These are phyloP conservation scores for Carlito syrichta DNA, from an alignment of 2,113 vertebrate genomes.

Conservation along the genomic window DNA sequence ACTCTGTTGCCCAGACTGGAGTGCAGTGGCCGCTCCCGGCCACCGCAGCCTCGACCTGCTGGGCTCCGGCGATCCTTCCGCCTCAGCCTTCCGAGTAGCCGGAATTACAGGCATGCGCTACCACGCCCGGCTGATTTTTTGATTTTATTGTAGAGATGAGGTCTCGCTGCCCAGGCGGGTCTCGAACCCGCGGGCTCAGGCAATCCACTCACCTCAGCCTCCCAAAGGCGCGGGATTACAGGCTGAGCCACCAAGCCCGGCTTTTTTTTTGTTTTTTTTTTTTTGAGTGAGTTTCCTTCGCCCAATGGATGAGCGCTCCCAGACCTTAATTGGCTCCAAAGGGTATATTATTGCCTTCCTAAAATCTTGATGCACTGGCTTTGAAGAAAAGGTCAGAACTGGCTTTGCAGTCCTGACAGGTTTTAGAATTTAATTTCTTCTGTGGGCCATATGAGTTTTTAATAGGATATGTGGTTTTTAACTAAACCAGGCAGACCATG, in stretches of 20 bases:
- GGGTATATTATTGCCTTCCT: not conserved
- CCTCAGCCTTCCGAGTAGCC: not conserved
- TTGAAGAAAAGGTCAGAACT: not conserved
- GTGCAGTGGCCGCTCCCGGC: not conserved
- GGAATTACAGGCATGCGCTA: not conserved
- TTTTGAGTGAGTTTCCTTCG: too few species aligned
- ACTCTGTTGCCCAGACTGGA: not conserved
- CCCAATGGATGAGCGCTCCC: too few species aligned
- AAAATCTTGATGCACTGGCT: not conserved
- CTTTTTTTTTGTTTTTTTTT: not conserved
- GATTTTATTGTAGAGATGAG: not conserved
- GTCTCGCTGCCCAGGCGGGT: not conserved
- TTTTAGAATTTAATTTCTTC: not conserved
- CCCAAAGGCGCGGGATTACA: not conserved
- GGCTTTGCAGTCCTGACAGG: not conserved
- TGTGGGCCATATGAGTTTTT: not conserved
- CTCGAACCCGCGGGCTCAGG: not conserved
- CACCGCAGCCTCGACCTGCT: not conserved
- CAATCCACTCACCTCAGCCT: not conserved
- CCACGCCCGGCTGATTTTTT: not conserved
- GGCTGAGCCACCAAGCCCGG: not conserved
- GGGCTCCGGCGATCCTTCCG: not conserved
- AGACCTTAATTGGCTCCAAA: not conserved
- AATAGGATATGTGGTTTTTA: conserved; percentile 23
- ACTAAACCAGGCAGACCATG: not conserved